phyloP scores from a whole-genome alignment of 37 sponge, comb jelly and placozoan genomes.

The Cladorhizidae sp. region DNA sequence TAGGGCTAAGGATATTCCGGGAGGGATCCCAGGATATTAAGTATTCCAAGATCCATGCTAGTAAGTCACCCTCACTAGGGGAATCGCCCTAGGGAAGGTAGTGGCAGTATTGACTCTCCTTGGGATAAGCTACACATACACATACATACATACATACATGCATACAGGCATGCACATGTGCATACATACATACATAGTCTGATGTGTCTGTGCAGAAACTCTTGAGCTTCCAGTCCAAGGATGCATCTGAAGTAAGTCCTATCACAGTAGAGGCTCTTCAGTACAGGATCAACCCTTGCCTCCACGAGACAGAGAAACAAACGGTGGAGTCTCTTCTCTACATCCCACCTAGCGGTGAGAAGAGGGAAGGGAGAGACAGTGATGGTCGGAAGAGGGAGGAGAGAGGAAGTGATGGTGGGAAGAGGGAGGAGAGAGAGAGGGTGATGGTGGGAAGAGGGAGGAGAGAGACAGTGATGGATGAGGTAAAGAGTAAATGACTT shows the following conservation, averaged over 20 bases:
- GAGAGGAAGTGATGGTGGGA: neutral
- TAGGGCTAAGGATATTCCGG: too few relatives aligned
- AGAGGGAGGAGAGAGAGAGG: neutral
- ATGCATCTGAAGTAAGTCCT: conserved; percentile 40
- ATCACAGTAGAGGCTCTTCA: conserved; percentile 59
- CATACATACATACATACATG: too few relatives aligned
- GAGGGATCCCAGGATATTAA: too few relatives aligned
- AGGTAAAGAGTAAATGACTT: neutral
- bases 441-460: too few relatives aligned
- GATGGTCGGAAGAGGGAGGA: too few relatives aligned
- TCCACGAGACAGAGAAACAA: conserved; percentile 52
- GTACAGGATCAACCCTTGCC: conserved; percentile 75
- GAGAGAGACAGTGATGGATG: neutral
- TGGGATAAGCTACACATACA: too few relatives aligned
- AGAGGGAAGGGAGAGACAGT: conserved; percentile 4
- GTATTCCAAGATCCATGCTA: too few relatives aligned
- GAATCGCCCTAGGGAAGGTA: too few relatives aligned
- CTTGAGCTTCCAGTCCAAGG: conserved; percentile 30
- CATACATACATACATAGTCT: too few relatives aligned
- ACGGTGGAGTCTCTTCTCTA: conserved; percentile 77
- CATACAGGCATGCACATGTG: too few relatives aligned
- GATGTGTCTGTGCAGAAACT: conserved; percentile 44
- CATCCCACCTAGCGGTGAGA: conserved; percentile 56
- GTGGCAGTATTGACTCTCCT: too few relatives aligned
- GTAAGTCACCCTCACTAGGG: too few relatives aligned